Conservation (phyloP, 1,140 invertebrate species). For the Drosophila takahashii region DNA sequence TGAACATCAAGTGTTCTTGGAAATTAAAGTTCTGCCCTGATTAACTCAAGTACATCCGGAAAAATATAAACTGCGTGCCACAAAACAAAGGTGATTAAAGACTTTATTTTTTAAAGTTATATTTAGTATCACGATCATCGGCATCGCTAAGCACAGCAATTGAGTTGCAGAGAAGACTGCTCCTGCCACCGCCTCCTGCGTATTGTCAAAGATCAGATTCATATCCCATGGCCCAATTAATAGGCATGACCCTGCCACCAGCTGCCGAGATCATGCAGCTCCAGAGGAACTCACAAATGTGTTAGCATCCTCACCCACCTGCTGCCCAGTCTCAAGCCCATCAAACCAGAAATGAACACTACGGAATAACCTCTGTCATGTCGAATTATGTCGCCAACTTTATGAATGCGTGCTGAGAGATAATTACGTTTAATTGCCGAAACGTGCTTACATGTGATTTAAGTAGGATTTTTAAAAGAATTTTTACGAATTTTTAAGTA, state of each 20-base stretch:
- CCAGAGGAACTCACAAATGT: background rate
- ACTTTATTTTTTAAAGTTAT: background rate
- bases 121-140: conserved; percentile 32
- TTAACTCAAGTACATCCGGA: conserved; percentile 1
- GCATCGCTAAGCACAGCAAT: background rate
- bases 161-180: conserved; percentile 6
- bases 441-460: conserved; percentile 12
- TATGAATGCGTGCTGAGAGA: conserved; percentile 20
- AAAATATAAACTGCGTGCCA: background rate
- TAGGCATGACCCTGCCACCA: background rate
- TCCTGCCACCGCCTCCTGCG: conserved; percentile 8
- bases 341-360: conserved; percentile 18
- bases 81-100: background rate
- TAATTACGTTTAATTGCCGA: background rate
- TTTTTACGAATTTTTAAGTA: no score
- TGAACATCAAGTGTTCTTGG: conserved; percentile 2
- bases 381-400: conserved; percentile 43
- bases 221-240: background rate
- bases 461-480: background rate
- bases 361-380: conserved; percentile 25
- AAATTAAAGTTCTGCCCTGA: background rate
- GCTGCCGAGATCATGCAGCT: background rate
- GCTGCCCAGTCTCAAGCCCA: background rate
- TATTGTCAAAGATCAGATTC: conserved; percentile 5
- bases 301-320: background rate